Base-by-base conservation (phyloP, 2,888 invertebrate genomes). In the Drosophila fungiperda region DNA sequence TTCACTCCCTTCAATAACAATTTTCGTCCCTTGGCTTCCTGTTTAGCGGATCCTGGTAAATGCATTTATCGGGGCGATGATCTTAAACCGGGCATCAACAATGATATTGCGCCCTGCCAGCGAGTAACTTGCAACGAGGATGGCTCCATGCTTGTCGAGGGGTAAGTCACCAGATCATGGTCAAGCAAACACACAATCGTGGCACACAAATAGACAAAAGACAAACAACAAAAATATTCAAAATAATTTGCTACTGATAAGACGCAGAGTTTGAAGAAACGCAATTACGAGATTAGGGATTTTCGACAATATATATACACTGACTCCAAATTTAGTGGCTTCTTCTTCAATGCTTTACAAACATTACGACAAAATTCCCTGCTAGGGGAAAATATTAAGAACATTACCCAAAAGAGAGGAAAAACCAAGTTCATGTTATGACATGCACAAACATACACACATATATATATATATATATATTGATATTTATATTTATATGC, bases 31-130 rank as follows among this genome's bases (percentile, higher is more conserved):
- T 20, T 3, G 20, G 35, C 38, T 12, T 8, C n/a, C 17, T 23
- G 4, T 33, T 23, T 42, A 78, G 73, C 11, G 17, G 29, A 87
- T 68, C 89, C 83, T n/a, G 92, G 90, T n/a, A 91, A 91, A 64
- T 92, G 92, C 73, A 55, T 85, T 26, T 92, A 93, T 78, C 92
- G 91, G 32, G 91, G 91, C 26, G 92, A 92, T 61, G 69, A 73
- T 26, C 70, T 92, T 5, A 68, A 86, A 38, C 26, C 74, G 60
- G 92, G 92, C n/a, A 57, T 86, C n/a, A 92, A 85, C 73, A 61
- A 81, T 45, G 92, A 91, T 17, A 90, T 89, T 23, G 79, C 89
- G 40, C 91, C 92, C 26, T 92, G 92, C 62, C 92, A 92, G 71
- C 87, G 87, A 45, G 68, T 92, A 61, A 93, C 89, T 4, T 92